phyloP scores from a whole-genome alignment of 2,797 vertebrate genomes.

The Poeciliopsis turneri region DNA sequence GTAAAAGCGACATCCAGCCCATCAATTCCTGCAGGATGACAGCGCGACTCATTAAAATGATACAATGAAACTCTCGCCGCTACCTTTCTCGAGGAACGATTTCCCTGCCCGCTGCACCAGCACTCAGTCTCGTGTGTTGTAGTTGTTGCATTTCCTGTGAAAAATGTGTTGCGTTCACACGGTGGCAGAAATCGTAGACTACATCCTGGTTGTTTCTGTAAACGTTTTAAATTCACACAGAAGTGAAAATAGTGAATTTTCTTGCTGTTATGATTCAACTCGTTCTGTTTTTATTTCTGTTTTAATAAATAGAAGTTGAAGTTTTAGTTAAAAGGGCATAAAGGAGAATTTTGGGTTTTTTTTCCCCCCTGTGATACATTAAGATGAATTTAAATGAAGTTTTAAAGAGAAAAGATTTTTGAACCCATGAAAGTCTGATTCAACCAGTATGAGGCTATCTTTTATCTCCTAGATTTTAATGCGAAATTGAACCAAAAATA shows the following conservation, averaged over 20 bases:
- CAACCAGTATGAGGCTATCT: background rate
- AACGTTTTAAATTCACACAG: background rate
- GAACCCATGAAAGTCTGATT: background rate
- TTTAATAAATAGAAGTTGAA: background rate
- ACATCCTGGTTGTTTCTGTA: background rate
- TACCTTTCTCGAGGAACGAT: background rate
- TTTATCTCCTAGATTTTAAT: background rate
- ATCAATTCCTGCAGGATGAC: background rate
- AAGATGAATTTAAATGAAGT: too few relatives aligned
- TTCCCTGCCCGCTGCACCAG: background rate
- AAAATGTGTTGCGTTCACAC: background rate
- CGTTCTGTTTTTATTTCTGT: background rate
- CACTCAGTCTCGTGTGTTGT: conserved; percentile 22
- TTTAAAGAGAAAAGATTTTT: background rate
- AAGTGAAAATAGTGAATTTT: background rate
- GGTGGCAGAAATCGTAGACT: background rate
- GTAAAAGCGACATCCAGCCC: conserved; percentile 35
- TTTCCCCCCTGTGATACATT: background rate
- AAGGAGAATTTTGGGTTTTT: background rate
- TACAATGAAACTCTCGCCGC: conserved; percentile 11
- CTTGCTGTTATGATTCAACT: background rate
- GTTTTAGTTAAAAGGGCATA: background rate
- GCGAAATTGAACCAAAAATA: background rate
- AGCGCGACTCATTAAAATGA: conserved; percentile 28
- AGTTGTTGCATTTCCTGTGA: conserved; percentile 1